Evolutionary conservation across 2,797 vertebrate genomes (phyloP).

Genomic region (Sebastes taczanowskii): DNA sequence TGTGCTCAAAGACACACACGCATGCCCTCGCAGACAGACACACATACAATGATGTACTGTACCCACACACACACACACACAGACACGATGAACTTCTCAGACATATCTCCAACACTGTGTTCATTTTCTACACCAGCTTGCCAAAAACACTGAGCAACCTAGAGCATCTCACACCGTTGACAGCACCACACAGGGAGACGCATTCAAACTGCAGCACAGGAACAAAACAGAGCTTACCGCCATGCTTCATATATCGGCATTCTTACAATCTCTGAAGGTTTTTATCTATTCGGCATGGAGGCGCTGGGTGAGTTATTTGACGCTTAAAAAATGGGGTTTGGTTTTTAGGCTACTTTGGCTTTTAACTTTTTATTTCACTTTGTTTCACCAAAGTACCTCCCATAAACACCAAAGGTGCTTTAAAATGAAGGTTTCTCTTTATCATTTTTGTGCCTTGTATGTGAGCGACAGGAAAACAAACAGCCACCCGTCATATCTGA

Average conservation of each 20-base stretch:
- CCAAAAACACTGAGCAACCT: conserved; percentile 81
- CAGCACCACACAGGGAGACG: conserved; percentile 59
- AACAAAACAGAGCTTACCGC: conserved; percentile 47
- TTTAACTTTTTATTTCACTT: conserved; percentile 69
- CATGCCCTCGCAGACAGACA: conserved; percentile 25
- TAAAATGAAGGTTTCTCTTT: conserved; percentile 85
- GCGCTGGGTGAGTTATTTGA: conserved; percentile 61
- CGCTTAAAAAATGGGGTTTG: conserved; percentile 62
- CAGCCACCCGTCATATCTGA: conserved; percentile 58
- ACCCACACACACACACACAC: conserved; percentile 40
- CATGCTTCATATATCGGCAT: conserved; percentile 54
- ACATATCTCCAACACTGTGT: conserved; percentile 97
- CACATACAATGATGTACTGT: conserved; percentile 43
- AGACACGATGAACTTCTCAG: conserved; percentile 81
- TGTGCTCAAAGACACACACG: conserved; percentile 40
- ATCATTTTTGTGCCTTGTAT: conserved; percentile 88
- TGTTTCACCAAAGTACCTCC: conserved; percentile 87
- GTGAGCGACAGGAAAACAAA: conserved; percentile 81
- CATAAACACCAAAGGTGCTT: conserved; percentile 89
- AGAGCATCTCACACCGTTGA: conserved; percentile 55
- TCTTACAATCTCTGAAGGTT: conserved; percentile 56
- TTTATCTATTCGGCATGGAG: conserved; percentile 59
- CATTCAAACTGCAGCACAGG: conserved; percentile 51
- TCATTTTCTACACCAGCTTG: conserved; percentile 86
- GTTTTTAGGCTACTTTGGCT: conserved; percentile 71